These are phyloP conservation scores for Nebria brevicollis DNA, from an alignment of 2,888 invertebrate genomes.

Conservation along the genomic window DNA sequence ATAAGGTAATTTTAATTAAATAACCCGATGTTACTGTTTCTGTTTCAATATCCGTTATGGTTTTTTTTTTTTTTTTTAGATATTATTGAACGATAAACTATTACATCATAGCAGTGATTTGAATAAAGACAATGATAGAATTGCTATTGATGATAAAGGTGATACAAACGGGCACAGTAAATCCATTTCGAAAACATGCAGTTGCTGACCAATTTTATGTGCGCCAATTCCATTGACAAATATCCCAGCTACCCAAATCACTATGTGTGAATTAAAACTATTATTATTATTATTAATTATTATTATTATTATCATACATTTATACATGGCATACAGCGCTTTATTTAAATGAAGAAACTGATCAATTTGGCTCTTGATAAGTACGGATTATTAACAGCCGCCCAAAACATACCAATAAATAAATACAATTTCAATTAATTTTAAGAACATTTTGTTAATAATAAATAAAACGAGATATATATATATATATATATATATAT, in stretches of 20 bases:
- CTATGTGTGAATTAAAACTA: background rate
- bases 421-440: slow-evolving; percentile 7
- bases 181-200: slow-evolving; percentile 37
- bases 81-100: slow-evolving; percentile 81
- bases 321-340: slow-evolving; percentile 31
- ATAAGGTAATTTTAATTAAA: slow-evolving; percentile 72
- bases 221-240: slow-evolving; percentile 6
- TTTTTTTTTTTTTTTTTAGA: slow-evolving; percentile 66
- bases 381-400: slow-evolving; percentile 37
- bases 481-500: slow-evolving; percentile 26
- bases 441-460: background rate
- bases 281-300: background rate
- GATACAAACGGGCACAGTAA: slow-evolving; percentile 36
- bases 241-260: background rate
- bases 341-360: slow-evolving; percentile 39
- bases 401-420: slow-evolving; percentile 23
- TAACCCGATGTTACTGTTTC: background rate
- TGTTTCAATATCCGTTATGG: slow-evolving; percentile 10
- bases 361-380: slow-evolving; percentile 30
- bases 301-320: slow-evolving; percentile 6
- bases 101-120: slow-evolving; percentile 72
- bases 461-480: background rate
- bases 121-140: slow-evolving; percentile 65
- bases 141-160: slow-evolving; percentile 43
- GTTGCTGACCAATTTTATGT: slow-evolving; percentile 32